phyloP scores from a whole-genome alignment of 2,113 vertebrate species.

The Himantopus leucocephalus region DNA sequence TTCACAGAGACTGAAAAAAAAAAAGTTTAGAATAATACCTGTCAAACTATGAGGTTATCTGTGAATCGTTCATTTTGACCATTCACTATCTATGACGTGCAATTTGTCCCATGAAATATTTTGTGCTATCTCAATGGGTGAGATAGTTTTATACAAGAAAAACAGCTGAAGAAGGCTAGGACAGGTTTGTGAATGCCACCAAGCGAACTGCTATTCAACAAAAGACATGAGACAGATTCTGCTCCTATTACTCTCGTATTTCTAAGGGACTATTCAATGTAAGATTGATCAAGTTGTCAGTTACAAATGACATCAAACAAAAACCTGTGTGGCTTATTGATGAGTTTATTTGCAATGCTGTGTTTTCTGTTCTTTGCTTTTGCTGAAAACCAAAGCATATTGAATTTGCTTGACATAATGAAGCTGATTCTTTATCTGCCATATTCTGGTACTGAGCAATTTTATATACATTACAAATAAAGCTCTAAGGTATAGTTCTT shows the following conservation, averaged over 20 bases:
- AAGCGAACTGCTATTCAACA: not conserved
- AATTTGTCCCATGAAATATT: slow-evolving; percentile 41
- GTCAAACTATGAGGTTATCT: slow-evolving; percentile 9
- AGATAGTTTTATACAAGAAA: slow-evolving; percentile 15
- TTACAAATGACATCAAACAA: slow-evolving; percentile 57
- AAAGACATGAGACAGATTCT: slow-evolving; percentile 39
- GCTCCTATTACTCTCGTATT: slow-evolving; percentile 27
- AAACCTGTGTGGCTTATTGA: slow-evolving; percentile 49
- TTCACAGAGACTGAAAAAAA: not conserved
- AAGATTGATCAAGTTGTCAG: slow-evolving; percentile 61
- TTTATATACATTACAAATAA: not conserved
- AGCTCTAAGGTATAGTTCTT: not conserved
- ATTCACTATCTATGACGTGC: not conserved
- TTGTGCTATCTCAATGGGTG: not conserved
- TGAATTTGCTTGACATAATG: not conserved
- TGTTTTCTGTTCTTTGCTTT: not conserved
- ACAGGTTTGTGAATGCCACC: slow-evolving; percentile 28
- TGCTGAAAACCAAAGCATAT: not conserved
- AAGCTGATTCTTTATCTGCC: slow-evolving; percentile 8
- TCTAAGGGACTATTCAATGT: slow-evolving; percentile 46
- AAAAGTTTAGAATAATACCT: slow-evolving; percentile 1
- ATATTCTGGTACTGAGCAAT: not conserved
- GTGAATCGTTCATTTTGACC: not conserved
- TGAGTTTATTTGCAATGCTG: slow-evolving; percentile 41
- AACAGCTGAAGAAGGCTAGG: slow-evolving; percentile 3